phyloP scores from a whole-genome alignment of 2,113 vertebrate genomes.

The Ammodytes dubius region DNA sequence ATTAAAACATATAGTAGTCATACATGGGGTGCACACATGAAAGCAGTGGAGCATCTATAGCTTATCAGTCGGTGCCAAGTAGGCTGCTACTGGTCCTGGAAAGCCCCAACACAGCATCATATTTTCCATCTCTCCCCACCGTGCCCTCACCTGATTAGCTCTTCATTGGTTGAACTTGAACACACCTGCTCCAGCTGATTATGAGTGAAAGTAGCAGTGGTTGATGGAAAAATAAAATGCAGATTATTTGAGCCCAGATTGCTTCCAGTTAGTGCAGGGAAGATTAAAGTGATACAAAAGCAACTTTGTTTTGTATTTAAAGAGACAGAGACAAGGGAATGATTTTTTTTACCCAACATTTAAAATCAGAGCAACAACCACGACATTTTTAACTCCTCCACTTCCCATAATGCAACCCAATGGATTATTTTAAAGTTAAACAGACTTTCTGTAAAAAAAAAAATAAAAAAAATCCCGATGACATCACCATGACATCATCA shows the following conservation, averaged over 20 bases:
- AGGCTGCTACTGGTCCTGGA: neutral
- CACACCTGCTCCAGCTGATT: conserved; percentile 27
- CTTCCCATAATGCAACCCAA: neutral
- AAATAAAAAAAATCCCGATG: neutral
- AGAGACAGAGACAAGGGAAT: too few relatives aligned
- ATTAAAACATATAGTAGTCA: neutral
- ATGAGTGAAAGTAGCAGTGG: neutral
- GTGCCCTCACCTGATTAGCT: neutral
- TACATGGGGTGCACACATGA: neutral
- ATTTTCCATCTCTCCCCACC: neutral
- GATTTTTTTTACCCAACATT: too few relatives aligned
- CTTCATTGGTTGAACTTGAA: conserved; percentile 18
- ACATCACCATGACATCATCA: neutral
- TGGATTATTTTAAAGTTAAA: neutral
- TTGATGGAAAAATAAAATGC: too few relatives aligned
- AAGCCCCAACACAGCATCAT: neutral
- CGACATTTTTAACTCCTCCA: too few relatives aligned
- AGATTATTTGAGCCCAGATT: neutral
- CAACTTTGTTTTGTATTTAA: neutral
- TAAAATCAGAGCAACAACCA: too few relatives aligned
- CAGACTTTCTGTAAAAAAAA: neutral
- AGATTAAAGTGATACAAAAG: neutral
- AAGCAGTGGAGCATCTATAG: neutral
- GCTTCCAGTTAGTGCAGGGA: too few relatives aligned
- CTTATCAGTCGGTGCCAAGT: neutral